These are phyloP conservation scores for Caenorhabditis panamensis DNA, from an alignment of 2,888 invertebrate species.

Conservation along the genomic window DNA sequence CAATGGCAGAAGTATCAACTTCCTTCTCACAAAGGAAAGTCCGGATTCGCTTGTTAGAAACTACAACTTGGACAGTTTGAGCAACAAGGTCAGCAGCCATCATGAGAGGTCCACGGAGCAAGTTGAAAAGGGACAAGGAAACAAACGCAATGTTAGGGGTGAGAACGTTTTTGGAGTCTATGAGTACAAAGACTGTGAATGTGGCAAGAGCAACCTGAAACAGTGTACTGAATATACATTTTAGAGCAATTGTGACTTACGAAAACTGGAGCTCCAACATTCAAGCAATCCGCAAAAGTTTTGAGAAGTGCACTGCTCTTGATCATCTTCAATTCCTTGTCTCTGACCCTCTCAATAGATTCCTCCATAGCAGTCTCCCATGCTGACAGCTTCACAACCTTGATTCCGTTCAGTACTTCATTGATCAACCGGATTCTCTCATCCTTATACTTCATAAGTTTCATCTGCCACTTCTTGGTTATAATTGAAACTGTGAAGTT, in stretches of 20 bases:
- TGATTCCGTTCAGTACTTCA: slow-evolving; percentile 93
- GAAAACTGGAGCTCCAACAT: slow-evolving; percentile 77
- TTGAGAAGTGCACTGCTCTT: slow-evolving; percentile 74
- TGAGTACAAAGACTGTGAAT: slow-evolving; percentile 75
- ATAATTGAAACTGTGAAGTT: slow-evolving; percentile 77
- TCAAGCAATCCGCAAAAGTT: slow-evolving; percentile 76
- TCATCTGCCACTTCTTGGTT: slow-evolving; percentile 83
- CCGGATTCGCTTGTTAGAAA: slow-evolving; percentile 77
- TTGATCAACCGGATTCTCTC: slow-evolving; percentile 94
- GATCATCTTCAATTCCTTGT: slow-evolving; percentile 66
- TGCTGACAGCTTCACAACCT: slow-evolving; percentile 84
- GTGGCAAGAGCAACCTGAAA: slow-evolving; percentile 77
- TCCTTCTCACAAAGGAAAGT: slow-evolving; percentile 75
- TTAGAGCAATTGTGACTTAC: too few species aligned
- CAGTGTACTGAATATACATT: too few species aligned
- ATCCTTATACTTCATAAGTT: slow-evolving; percentile 94
- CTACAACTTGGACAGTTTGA: slow-evolving; percentile 78
- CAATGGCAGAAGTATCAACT: slow-evolving; percentile 54
- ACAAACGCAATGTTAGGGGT: slow-evolving; percentile 88
- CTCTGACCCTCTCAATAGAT: slow-evolving; percentile 67
- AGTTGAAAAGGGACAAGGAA: slow-evolving; percentile 96
- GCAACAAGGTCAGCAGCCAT: slow-evolving; percentile 83
- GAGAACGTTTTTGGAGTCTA: slow-evolving; percentile 73
- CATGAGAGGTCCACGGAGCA: slow-evolving; percentile 82
- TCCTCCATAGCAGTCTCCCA: slow-evolving; percentile 83